Conservation (phyloP, 2,888 invertebrate species). For the Cerastis rubricosa region DNA sequence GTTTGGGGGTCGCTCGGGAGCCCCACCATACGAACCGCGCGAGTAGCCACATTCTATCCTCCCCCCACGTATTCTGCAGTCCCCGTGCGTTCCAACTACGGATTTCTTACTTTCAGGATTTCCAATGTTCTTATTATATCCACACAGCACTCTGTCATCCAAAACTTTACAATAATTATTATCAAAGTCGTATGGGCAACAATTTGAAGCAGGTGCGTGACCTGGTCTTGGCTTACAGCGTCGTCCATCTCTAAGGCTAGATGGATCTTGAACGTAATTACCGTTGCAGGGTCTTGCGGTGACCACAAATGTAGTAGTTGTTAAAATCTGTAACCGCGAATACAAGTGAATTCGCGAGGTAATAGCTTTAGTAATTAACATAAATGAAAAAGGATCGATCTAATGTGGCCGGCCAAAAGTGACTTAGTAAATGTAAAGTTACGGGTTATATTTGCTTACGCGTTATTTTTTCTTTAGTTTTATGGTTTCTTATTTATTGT, state of each 20-base stretch:
- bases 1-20: no score
- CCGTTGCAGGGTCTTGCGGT: conserved; percentile 51
- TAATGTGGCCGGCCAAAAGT: neutral
- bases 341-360: conserved; percentile 38
- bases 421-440: neutral
- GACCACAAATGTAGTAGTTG: conserved; percentile 55
- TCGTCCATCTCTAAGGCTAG: conserved; percentile 13
- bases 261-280: conserved; percentile 35
- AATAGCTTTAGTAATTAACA: neutral
- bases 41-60: conserved; percentile 84
- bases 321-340: conserved; percentile 68
- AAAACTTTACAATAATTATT: conserved; percentile 75
- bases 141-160: conserved; percentile 82
- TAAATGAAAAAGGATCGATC: neutral
- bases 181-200: conserved; percentile 75
- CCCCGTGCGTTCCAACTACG: conserved; percentile 67
- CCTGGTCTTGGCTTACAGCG: conserved; percentile 6
- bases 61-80: conserved; percentile 78
- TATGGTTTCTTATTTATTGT: neutral
- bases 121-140: conserved; percentile 82
- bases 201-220: neutral
- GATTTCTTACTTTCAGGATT: conserved; percentile 63
- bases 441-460: neutral
- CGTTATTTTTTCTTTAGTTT: neutral
- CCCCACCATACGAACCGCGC: conserved; percentile 37